These are phyloP conservation scores for Actenoides hombroni DNA, from an alignment of 2,113 vertebrate genomes.

Conservation along the genomic window DNA sequence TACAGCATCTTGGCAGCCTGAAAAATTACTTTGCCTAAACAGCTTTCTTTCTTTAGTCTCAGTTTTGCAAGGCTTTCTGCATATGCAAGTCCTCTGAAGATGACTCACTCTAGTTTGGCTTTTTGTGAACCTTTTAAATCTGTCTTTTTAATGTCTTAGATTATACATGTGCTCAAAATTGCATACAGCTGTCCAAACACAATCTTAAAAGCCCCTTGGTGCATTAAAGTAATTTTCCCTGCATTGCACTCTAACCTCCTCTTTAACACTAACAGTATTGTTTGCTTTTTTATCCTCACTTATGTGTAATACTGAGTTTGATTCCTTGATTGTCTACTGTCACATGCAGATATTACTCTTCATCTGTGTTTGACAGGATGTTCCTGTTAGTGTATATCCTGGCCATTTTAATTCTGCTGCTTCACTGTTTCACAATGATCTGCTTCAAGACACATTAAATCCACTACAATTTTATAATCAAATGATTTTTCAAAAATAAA, in stretches of 20 bases:
- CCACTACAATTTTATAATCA: not conserved
- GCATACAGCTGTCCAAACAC: slow-evolving; percentile 40
- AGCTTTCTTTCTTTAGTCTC: not conserved
- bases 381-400: not conserved
- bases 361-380: not conserved
- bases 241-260: not conserved
- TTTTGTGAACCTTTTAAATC: slow-evolving; percentile 2
- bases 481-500: not conserved
- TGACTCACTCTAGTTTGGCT: not conserved
- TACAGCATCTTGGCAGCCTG: not conserved
- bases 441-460: not conserved
- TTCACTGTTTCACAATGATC: not conserved
- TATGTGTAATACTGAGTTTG: not conserved
- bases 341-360: not conserved
- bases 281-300: slow-evolving; percentile 23
- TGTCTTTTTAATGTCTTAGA: not conserved
- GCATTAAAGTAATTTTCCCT: slow-evolving; percentile 29
- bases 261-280: not conserved
- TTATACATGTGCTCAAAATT: slow-evolving; percentile 21
- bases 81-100: not conserved
- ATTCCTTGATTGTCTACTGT: not conserved
- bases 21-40: not conserved
- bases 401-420: not conserved
- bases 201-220: slow-evolving; percentile 13
- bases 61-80: not conserved